Evolutionary conservation across 2,888 invertebrate species (phyloP), one percentile per base, ranked within the genome.

Genomic region (Scaptomyza caliginosa): DNA sequence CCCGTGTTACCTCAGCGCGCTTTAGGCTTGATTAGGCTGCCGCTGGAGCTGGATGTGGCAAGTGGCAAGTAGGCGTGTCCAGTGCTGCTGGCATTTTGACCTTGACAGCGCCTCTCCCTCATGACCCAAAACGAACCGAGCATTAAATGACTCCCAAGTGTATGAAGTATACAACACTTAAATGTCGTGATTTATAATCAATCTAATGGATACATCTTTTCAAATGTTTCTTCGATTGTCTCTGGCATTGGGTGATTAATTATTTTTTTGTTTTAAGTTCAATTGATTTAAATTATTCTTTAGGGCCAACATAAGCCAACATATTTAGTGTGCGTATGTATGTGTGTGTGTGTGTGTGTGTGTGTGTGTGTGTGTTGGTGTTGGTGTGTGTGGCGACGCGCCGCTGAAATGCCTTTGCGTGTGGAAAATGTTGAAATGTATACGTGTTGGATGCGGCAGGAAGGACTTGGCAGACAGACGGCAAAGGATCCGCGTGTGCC

Each of bases 371-470:
- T 32, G 8, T 23, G 38, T 24, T 23, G 32, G 13, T 19, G 8
- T 30, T 26, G 10, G 26, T 21, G 13, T 64, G 30, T 48, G 42
- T 52, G 62, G 56, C 52, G 60, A 42, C 54, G 50, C 49, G 34
- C 19, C 17, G 55, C 43, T 54, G 49, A 66, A 70, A 65, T 56
- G 70, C 24, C 26, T 42, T 39, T 46, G 67, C 73, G 54, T 51
- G 58, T 58, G 57, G 36, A 54, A 62, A 62, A 49, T 58, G 58
- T 38, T 62, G 68, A 62, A 67, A 73, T 67, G 38, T 51, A 72
- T 73, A 66, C 38, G 56, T 36, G 40, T 49, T 55, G 39, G 28
- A 16, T 3, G 40, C 8, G 34, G 34, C 49, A 24, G 42, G 19
- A 51, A 16, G 56, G 38, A 38, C 36, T 21, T 19, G 34, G 24